Evolutionary conservation across 2,797 vertebrate species (phyloP).

Genomic region (Pseudopleuronectes americanus): DNA sequence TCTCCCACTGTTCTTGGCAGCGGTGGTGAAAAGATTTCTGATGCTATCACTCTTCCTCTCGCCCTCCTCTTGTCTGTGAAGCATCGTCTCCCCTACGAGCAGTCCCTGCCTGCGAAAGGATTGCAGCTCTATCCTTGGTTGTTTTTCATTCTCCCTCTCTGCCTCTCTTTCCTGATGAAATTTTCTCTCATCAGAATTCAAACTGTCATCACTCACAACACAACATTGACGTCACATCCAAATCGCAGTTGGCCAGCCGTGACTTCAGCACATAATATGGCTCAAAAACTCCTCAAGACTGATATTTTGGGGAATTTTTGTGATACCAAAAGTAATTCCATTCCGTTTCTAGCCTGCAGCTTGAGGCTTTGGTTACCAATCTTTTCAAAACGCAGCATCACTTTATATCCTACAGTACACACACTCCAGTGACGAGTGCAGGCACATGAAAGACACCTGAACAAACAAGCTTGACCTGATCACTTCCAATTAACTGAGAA

Average conservation of each 20-base stretch:
- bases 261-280: conserved; percentile 14
- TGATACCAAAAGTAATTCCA: neutral
- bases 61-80: conserved; percentile 51
- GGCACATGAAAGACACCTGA: neutral
- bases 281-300: conserved; percentile 7
- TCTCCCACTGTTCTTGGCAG: conserved; percentile 72
- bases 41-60: conserved; percentile 66
- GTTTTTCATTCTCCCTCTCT: conserved; percentile 6
- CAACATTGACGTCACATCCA: neutral
- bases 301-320: conserved; percentile 4
- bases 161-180: neutral
- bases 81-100: conserved; percentile 51
- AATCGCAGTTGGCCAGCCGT: conserved; percentile 1
- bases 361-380: neutral
- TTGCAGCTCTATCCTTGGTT: conserved; percentile 34
- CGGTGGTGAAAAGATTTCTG: conserved; percentile 57
- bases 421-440: neutral
- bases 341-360: conserved; percentile 7
- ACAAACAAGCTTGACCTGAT: neutral
- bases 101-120: conserved; percentile 43
- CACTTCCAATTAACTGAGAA: neutral
- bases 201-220: neutral
- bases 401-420: neutral
- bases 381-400: neutral
- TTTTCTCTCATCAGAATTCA: conserved; percentile 13